A percentile compares a stretch with the other conserved stretches of the same genome.
Conservation (phyloP, 2,888 invertebrate genomes). For the Seira musarum region DNA sequence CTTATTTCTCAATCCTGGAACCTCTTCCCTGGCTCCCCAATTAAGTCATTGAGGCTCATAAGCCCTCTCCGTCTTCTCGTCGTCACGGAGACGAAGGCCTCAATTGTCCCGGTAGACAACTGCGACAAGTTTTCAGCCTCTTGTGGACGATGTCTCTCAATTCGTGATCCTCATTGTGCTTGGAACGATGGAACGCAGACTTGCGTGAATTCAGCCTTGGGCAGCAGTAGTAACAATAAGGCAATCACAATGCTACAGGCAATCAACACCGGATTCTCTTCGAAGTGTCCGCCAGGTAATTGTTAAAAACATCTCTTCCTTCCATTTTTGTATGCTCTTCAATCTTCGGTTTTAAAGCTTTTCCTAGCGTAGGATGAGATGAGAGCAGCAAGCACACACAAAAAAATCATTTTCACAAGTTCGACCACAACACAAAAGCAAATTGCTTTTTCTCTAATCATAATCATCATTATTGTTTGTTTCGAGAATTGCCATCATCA, state of each 20-base stretch:
- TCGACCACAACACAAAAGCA: not conserved
- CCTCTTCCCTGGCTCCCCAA: conserved; percentile 72
- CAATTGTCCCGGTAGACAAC: conserved; percentile 88
- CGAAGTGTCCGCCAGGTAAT: conserved; percentile 52
- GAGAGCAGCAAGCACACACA: no score
- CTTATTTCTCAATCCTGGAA: conserved; percentile 74
- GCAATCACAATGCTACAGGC: conserved; percentile 54
- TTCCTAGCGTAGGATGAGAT: conserved; percentile 36
- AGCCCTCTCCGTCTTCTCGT: conserved; percentile 79
- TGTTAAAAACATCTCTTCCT: not conserved
- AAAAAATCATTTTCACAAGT: no score
- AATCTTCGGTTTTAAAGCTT: not conserved
- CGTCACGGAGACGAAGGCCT: conserved; percentile 89
- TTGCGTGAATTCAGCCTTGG: conserved; percentile 47
- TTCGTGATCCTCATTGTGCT: conserved; percentile 98
- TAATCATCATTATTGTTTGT: not conserved
- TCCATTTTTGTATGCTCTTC: conserved; percentile 11
- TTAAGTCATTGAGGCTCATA: conserved; percentile 65
- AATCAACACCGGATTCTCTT: conserved; percentile 51
- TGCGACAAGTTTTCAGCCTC: conserved; percentile 75
- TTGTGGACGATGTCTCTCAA: conserved; percentile 88
- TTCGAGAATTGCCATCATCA: not conserved
- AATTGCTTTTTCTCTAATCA: not conserved
- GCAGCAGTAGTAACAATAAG: conserved; percentile 23
- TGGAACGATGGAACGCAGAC: conserved; percentile 79